Base-by-base conservation (phyloP, 1,140 invertebrate genomes). In the Atta texana region DNA sequence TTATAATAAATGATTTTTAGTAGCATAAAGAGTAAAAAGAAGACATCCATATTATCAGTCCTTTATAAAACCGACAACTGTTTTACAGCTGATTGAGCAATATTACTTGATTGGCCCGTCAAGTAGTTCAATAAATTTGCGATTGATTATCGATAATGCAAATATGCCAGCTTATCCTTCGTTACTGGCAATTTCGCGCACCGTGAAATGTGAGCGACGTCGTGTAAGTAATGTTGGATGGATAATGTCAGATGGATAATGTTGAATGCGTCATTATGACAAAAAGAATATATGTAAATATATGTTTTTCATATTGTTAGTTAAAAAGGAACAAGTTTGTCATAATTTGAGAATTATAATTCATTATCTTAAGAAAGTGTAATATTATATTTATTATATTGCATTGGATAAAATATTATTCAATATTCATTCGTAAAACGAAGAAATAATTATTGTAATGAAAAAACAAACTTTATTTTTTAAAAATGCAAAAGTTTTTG, bases 101-200 rank as follows among this genome's bases (percentile, higher is more conserved):
- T 44, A 31, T 3, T 34, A 31, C 57, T 86, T 69, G 77, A 82
- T 86, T 86, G 55, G 3, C 28, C 10, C 16, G 75, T 63, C 75
- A 55, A 44, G 53, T 49, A 71, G 53, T 51, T 86, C 64, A 31
- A 86, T 69, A 86, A 86, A 81, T 86, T 24, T 28, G 49, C 49
- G 21, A 86, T 86, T 80, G 85, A 86, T 86, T 86, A 82, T 66
- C 74, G 82, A 85, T 85, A 85, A 76, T 80, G 64, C 76, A 69
- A 78, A 86, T 80, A 66, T 71, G 63, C n/a, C 39, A 12, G 44
- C 61, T 81, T 81, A 86, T 80, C 64, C 85, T 57, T 82, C 77
- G 64, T 85, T 76, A 78, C 31, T 57, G 49, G 84, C 61, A 66
- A 78, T 85, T 85, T 80, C 39, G 63, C 12, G 63, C 82, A 61